phyloP scores from a whole-genome alignment of 2,797 vertebrate species.

The Microctenopoma steveboyesi region DNA sequence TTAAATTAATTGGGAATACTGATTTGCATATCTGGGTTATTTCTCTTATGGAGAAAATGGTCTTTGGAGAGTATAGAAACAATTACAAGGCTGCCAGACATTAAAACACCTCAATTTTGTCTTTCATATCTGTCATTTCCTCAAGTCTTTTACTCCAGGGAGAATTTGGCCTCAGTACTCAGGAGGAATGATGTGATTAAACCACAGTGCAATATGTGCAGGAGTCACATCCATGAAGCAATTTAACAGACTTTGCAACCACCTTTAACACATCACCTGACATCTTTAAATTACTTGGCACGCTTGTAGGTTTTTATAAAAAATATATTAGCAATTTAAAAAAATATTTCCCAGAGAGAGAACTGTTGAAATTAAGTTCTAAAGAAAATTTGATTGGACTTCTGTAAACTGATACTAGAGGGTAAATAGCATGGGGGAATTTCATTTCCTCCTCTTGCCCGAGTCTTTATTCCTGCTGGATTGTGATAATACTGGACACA shows the following conservation, averaged over 20 bases:
- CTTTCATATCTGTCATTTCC: conserved; percentile 30
- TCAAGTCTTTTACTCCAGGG: conserved; percentile 46
- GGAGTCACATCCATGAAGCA: conserved; percentile 56
- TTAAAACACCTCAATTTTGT: conserved; percentile 60
- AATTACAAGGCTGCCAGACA: conserved; percentile 75
- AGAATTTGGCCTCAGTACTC: conserved; percentile 54
- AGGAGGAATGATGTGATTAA: conserved; percentile 59
- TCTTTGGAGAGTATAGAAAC: conserved; percentile 77
- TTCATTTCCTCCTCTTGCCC: conserved; percentile 22
- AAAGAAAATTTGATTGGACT: conserved; percentile 44
- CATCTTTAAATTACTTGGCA: conserved; percentile 58
- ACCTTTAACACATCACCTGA: conserved; percentile 31
- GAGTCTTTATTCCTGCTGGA: background rate
- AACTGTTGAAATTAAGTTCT: conserved; percentile 43
- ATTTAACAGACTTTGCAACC: conserved; percentile 65
- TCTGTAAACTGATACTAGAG: conserved; percentile 35
- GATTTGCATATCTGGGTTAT: conserved; percentile 79
- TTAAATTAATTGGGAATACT: conserved; percentile 75
- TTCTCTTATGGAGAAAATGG: conserved; percentile 62
- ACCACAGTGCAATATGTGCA: conserved; percentile 42
- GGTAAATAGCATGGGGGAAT: conserved; percentile 34
- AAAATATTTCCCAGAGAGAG: conserved; percentile 34
- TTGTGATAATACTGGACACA: conserved; percentile 14
- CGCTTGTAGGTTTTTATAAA: conserved; percentile 46
- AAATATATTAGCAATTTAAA: conserved; percentile 12